Conservation (phyloP, 2,797 vertebrate species). For the Craterocephalus amniculus region DNA sequence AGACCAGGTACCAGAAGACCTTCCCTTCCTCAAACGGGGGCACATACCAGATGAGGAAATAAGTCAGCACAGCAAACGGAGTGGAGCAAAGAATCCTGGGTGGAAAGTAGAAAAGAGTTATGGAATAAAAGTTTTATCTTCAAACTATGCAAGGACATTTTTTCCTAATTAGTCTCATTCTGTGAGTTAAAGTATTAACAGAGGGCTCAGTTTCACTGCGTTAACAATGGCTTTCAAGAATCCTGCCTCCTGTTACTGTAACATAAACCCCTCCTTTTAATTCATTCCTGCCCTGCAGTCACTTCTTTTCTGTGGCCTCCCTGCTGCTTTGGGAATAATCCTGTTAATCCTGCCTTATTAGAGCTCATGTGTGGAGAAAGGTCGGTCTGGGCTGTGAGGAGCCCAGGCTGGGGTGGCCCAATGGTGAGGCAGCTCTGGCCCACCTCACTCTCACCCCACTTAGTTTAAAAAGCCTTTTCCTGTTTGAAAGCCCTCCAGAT, state of each 20-base stretch:
- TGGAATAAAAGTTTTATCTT: neutral
- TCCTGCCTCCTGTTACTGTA: conserved; percentile 32
- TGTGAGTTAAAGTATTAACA: neutral
- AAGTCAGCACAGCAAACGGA: conserved; percentile 88
- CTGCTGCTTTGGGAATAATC: conserved; percentile 59
- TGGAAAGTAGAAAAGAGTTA: neutral
- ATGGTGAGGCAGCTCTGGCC: conserved; percentile 19
- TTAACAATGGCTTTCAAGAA: conserved; percentile 6
- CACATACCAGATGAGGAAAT: conserved; percentile 94
- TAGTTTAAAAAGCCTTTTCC: conserved; percentile 5
- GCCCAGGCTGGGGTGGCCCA: conserved; percentile 14
- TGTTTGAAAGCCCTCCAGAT: conserved; percentile 17
- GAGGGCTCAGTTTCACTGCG: neutral
- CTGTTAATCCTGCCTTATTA: conserved; percentile 57
- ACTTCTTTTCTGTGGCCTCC: conserved; percentile 32
- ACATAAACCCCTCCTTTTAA: conserved; percentile 16
- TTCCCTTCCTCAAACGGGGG: conserved; percentile 87
- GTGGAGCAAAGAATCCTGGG: conserved; percentile 92
- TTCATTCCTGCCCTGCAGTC: conserved; percentile 13
- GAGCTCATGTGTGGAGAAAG: conserved; percentile 40
- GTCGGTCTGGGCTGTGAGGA: conserved; percentile 27
- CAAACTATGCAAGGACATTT: neutral
- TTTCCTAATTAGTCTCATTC: neutral
- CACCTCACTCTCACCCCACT: conserved; percentile 29
- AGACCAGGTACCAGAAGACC: conserved; percentile 90